Conservation (phyloP, 2,888 invertebrate genomes). For the Geotrupes spiniger region DNA sequence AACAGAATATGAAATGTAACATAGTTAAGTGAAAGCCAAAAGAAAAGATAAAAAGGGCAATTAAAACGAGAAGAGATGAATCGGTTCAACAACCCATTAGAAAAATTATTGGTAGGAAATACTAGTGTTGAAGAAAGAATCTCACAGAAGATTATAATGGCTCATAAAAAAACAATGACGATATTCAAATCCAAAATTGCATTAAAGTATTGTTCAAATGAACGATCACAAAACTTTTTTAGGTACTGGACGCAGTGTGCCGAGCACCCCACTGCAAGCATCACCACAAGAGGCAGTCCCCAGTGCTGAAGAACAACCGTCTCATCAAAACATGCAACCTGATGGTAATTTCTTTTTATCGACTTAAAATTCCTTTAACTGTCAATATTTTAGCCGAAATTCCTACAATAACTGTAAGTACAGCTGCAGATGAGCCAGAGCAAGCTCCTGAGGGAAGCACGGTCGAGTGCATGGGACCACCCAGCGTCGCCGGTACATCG, state of each 20-base stretch:
- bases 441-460: constrained; percentile 48
- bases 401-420: constrained; percentile 43
- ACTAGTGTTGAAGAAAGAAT: no score
- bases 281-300: constrained; percentile 56
- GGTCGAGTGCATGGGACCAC: constrained; percentile 46
- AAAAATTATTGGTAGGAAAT: no score
- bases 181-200: no score
- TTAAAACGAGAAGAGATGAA: no score
- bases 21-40: no score
- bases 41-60: no score
- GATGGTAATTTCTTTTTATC: constrained; percentile 27
- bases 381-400: constrained; percentile 39
- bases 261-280: constrained; percentile 64
- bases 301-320: constrained; percentile 41
- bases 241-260: constrained; percentile 65
- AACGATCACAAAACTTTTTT: no score
- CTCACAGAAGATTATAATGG: no score
- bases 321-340: constrained; percentile 34
- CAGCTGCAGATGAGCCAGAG: constrained; percentile 49
- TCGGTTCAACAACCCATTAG: no score
- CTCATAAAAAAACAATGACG: no score
- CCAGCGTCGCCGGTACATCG: constrained; percentile 44
- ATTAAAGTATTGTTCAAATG: no score
- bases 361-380: constrained; percentile 2
- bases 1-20: no score